A percentile compares a stretch with the other conserved stretches of the same genome.
Evolutionary conservation across 2,888 invertebrate genomes (phyloP).

Genomic region (Sycophila texana): DNA sequence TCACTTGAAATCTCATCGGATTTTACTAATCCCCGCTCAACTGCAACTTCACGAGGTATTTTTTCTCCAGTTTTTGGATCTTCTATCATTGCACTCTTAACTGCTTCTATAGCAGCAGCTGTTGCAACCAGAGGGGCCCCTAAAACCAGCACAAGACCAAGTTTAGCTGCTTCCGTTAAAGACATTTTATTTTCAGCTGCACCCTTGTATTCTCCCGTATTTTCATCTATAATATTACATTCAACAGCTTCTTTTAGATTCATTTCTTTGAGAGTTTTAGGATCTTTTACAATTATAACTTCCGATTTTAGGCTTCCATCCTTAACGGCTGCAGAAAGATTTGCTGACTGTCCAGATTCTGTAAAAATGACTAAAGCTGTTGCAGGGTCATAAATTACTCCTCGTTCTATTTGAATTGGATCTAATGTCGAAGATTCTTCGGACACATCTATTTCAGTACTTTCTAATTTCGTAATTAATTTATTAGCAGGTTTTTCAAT

Average conservation of each 20-base stretch:
- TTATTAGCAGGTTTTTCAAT: slow-evolving; percentile 48
- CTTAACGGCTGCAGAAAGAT: slow-evolving; percentile 85
- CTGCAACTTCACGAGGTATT: slow-evolving; percentile 88
- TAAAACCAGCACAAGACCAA: slow-evolving; percentile 85
- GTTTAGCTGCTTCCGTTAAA: slow-evolving; percentile 85
- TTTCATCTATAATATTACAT: slow-evolving; percentile 84
- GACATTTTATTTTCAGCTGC: slow-evolving; percentile 82
- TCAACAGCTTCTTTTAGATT: slow-evolving; percentile 86
- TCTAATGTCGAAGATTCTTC: slow-evolving; percentile 77
- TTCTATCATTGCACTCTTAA: slow-evolving; percentile 80
- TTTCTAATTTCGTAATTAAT: slow-evolving; percentile 74
- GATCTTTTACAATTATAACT: slow-evolving; percentile 84
- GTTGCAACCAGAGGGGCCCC: slow-evolving; percentile 87
- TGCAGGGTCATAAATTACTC: slow-evolving; percentile 87
- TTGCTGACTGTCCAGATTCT: slow-evolving; percentile 83
- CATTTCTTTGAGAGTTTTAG: slow-evolving; percentile 82
- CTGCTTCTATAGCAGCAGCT: slow-evolving; percentile 82
- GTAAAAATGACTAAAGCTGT: slow-evolving; percentile 86
- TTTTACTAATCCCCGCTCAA: slow-evolving; percentile 84
- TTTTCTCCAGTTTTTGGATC: slow-evolving; percentile 90
- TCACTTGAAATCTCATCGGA: slow-evolving; percentile 65
- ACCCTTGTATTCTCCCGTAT: slow-evolving; percentile 83
- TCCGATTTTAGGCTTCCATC: slow-evolving; percentile 84
- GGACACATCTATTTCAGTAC: slow-evolving; percentile 72
- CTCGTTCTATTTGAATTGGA: slow-evolving; percentile 84